phyloP scores from a whole-genome alignment of 2,888 invertebrate species.

The Octonoba sinensis region DNA sequence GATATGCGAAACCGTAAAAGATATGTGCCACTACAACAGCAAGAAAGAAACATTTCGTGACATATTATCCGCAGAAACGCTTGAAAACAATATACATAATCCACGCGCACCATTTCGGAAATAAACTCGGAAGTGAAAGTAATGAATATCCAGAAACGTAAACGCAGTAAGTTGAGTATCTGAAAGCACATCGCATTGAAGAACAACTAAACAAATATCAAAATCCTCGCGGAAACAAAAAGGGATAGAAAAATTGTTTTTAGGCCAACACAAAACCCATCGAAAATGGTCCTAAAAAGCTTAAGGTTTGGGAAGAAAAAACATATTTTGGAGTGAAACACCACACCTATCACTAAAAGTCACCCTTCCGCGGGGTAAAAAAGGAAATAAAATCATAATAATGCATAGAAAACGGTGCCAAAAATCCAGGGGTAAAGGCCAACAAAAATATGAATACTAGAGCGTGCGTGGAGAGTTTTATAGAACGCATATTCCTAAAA shows the following conservation, averaged over 20 bases:
- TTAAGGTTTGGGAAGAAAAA: conserved; percentile 14
- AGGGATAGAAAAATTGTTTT: conserved; percentile 29
- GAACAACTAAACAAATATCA: no score
- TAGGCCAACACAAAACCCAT: conserved; percentile 32
- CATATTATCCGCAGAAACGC: no score
- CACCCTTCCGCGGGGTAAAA: conserved; percentile 19
- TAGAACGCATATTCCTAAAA: conserved; percentile 17
- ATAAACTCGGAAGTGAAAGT: conserved; percentile 7
- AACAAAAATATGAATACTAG: conserved; percentile 55
- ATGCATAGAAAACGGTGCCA: conserved; percentile 16
- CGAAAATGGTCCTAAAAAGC: conserved; percentile 29
- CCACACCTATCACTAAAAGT: conserved; percentile 55
- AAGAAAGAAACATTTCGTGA: no score
- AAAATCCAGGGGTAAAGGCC: conserved; percentile 12
- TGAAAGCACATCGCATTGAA: no score
- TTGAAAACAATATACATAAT: conserved; percentile 49
- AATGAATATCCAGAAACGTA: no score
- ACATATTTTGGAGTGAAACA: conserved; percentile 37
- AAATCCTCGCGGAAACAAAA: neutral
- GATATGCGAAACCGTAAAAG: no score
- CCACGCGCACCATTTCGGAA: neutral
- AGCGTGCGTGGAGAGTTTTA: conserved; percentile 19
- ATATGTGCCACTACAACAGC: no score
- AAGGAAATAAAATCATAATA: conserved; percentile 29
- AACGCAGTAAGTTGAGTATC: no score